A percentile compares a stretch with the other conserved stretches of the same genome.
phyloP scores from a whole-genome alignment of 1,140 invertebrate genomes.

The Tribolium castaneum region DNA sequence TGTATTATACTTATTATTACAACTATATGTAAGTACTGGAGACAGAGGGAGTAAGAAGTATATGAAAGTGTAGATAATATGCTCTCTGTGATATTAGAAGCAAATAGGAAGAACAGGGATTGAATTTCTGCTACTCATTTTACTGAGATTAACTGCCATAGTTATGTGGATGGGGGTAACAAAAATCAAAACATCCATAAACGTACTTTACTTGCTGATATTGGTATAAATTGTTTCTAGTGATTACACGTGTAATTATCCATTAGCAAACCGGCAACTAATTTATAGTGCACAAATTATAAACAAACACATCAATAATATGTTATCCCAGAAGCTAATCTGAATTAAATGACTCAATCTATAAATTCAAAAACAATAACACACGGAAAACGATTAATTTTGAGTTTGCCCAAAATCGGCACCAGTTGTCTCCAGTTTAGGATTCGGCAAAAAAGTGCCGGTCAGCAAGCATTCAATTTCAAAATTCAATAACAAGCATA shows the following conservation, averaged over 20 bases:
- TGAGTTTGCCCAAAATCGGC: background rate
- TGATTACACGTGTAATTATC: background rate
- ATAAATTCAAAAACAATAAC: background rate
- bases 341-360: background rate
- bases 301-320: background rate
- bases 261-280: background rate
- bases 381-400: background rate
- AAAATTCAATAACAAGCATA: constrained; percentile 40
- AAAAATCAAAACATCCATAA: too few relatives aligned
- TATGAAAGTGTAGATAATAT: too few relatives aligned
- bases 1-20: too few relatives aligned
- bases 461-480: constrained; percentile 1
- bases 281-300: background rate
- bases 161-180: too few relatives aligned
- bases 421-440: too few relatives aligned
- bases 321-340: background rate
- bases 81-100: too few relatives aligned
- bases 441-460: background rate
- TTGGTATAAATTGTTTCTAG: background rate
- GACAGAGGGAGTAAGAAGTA: too few relatives aligned
- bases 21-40: too few relatives aligned
- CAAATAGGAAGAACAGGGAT: too few relatives aligned
- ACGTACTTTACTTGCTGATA: background rate
- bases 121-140: too few relatives aligned
- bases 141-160: too few relatives aligned